Evolutionary conservation across 2,113 vertebrate genomes (phyloP).

Genomic region (Hiodon tergisus): DNA sequence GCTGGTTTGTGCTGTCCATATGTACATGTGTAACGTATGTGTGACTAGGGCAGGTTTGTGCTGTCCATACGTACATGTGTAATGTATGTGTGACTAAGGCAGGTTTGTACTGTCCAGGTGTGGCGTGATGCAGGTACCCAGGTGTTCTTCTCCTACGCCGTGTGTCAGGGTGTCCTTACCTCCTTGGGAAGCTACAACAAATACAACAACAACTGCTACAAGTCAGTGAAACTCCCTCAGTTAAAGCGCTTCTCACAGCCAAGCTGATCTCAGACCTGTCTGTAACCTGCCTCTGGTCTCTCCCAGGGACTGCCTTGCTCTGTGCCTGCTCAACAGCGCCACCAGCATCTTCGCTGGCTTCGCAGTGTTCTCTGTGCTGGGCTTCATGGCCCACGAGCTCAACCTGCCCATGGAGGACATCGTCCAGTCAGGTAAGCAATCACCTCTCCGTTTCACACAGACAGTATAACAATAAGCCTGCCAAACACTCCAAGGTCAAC

Average conservation of each 20-base stretch:
- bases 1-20: too few relatives aligned
- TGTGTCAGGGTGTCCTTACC: slow-evolving; percentile 80
- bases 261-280: background rate
- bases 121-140: slow-evolving; percentile 83
- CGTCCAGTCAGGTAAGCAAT: slow-evolving; percentile 55
- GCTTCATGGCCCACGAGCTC: slow-evolving; percentile 71
- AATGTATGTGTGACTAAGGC: too few relatives aligned
- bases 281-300: background rate
- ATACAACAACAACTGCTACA: slow-evolving; percentile 88
- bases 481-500: too few relatives aligned
- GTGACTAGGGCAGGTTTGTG: background rate
- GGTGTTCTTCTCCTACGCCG: slow-evolving; percentile 82
- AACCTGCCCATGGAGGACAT: slow-evolving; percentile 53
- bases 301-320: slow-evolving; percentile 73
- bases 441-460: too few relatives aligned
- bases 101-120: slow-evolving; percentile 58
- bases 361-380: slow-evolving; percentile 77
- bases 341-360: slow-evolving; percentile 82
- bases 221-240: slow-evolving; percentile 49
- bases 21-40: too few relatives aligned
- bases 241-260: background rate
- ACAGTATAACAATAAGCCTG: too few relatives aligned
- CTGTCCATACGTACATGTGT: background rate
- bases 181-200: slow-evolving; percentile 91
- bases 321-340: slow-evolving; percentile 77